Conservation (phyloP, 2,113 vertebrate genomes). For the Dissostichus mawsoni region DNA sequence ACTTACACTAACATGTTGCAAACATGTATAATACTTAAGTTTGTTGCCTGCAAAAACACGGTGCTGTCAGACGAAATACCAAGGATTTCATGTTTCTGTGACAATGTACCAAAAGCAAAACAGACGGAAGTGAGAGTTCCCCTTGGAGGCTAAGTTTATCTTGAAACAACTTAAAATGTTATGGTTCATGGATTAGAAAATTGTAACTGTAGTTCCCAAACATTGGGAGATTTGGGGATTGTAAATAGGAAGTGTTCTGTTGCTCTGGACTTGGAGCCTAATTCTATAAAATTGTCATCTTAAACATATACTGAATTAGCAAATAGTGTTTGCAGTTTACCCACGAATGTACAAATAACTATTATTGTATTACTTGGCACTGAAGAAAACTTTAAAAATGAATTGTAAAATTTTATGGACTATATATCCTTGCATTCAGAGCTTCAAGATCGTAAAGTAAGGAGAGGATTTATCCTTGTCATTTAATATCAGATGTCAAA, state of each 20-base stretch:
- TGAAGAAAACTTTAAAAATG: neutral
- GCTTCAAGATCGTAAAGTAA: neutral
- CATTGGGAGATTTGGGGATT: neutral
- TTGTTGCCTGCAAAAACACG: neutral
- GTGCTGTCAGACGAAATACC: neutral
- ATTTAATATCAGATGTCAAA: too few relatives aligned
- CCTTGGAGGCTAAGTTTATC: neutral
- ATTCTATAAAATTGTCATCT: neutral
- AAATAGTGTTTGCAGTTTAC: neutral
- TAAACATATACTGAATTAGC: neutral
- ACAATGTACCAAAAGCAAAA: neutral
- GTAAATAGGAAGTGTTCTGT: neutral
- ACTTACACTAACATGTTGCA: conserved; percentile 2
- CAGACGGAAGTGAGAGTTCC: neutral
- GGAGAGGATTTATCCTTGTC: too few relatives aligned
- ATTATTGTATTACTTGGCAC: neutral
- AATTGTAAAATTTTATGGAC: too few relatives aligned
- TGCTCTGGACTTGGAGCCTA: neutral
- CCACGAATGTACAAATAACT: neutral
- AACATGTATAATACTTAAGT: neutral
- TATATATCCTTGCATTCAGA: neutral
- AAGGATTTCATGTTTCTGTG: neutral
- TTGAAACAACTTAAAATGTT: neutral
- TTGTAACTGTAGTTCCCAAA: neutral
- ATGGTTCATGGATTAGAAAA: neutral